Percentiles rank a stretch among this genome's conserved stretches.
phyloP scores from a whole-genome alignment of 2,797 vertebrate species.

The Mionectes olivaceus region DNA sequence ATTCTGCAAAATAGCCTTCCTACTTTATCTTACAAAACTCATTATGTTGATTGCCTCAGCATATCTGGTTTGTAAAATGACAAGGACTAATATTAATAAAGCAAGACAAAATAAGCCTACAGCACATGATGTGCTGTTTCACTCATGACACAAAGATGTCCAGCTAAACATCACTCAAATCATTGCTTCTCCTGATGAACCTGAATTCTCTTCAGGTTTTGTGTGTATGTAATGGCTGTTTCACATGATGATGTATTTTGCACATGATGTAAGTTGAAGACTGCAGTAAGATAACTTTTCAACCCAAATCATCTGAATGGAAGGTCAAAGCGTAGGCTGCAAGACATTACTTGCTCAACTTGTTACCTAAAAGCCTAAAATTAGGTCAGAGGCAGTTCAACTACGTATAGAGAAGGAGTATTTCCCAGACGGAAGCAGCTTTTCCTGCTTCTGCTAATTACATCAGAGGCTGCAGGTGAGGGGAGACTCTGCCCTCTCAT shows the following conservation, averaged over 20 bases:
- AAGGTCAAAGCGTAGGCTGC: not conserved
- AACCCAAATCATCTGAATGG: not conserved
- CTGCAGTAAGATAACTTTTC: not conserved
- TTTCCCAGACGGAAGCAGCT: not conserved
- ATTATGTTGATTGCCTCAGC: not conserved
- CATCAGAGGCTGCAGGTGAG: not conserved
- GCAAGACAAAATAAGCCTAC: not conserved
- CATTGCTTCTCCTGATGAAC: not conserved
- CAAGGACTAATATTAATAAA: not conserved
- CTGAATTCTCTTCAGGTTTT: not conserved
- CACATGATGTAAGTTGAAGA: not conserved
- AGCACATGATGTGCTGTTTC: not conserved
- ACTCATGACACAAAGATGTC: not conserved
- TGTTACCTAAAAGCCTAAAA: not conserved
- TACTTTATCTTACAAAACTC: not conserved
- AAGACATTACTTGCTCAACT: not conserved
- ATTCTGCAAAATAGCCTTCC: not conserved
- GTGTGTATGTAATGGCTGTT: not conserved
- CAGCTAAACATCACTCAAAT: not conserved
- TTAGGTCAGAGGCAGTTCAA: not conserved
- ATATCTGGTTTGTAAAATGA: not conserved
- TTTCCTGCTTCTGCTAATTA: not conserved
- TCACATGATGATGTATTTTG: not conserved
- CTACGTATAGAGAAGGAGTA: fast-evolving
- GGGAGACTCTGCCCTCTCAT: not conserved